phyloP scores from a whole-genome alignment of 2,113 vertebrate genomes.

The Arenaria interpres region DNA sequence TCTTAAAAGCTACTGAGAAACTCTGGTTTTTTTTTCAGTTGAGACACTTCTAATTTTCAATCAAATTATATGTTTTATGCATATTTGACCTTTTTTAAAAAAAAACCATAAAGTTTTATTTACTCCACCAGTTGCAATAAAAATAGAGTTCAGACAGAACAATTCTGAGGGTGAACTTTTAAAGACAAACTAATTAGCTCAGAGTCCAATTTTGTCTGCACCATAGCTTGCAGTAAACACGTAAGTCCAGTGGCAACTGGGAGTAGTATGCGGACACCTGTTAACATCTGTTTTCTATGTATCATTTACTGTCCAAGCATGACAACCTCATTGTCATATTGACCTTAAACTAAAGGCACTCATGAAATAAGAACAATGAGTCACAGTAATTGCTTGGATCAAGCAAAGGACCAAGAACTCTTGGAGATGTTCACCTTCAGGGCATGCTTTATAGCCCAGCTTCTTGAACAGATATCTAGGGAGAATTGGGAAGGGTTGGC shows the following conservation, averaged over 20 bases:
- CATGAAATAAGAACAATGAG: constrained; percentile 25
- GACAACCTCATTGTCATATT: background rate
- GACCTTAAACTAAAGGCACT: constrained; percentile 28
- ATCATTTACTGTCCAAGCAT: background rate
- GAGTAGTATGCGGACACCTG: background rate
- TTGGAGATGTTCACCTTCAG: constrained; percentile 27
- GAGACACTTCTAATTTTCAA: background rate
- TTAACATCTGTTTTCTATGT: constrained; percentile 15
- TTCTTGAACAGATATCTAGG: constrained; percentile 28
- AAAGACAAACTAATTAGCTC: background rate
- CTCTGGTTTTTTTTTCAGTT: fast-evolving
- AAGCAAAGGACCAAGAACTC: constrained; percentile 2
- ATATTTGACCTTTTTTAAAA: background rate
- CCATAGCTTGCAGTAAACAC: background rate
- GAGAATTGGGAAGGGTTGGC: background rate
- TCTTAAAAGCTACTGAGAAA: background rate
- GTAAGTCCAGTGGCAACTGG: background rate
- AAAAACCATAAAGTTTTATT: background rate
- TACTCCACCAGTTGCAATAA: background rate
- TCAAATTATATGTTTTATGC: background rate
- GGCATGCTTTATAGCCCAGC: background rate
- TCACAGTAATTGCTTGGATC: constrained; percentile 13
- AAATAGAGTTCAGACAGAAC: background rate
- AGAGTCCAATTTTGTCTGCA: background rate
- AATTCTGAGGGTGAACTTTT: background rate